A percentile compares a stretch with the other conserved stretches of the same genome.
Evolutionary conservation across 2,113 vertebrate species (phyloP).

Genomic region (Corythoichthys intestinalis): DNA sequence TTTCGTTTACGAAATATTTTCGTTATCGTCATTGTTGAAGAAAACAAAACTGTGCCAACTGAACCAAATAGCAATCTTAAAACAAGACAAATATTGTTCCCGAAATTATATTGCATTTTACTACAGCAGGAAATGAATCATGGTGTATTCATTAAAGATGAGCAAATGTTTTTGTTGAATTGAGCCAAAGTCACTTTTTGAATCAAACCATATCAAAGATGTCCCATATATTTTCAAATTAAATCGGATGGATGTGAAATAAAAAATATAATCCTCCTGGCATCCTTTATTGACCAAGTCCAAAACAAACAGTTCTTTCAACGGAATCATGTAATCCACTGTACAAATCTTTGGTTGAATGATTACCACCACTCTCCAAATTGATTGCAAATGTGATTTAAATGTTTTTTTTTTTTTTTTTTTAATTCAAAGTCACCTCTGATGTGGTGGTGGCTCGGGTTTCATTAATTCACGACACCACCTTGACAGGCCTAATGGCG

Average conservation of each 20-base stretch:
- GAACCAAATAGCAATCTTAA: no score
- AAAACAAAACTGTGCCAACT: no score
- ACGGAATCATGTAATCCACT: not conserved
- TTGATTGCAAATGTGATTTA: constrained; percentile 35
- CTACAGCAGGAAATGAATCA: no score
- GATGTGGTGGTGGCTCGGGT: constrained; percentile 38
- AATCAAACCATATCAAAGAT: not conserved
- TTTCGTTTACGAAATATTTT: no score
- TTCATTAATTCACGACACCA: constrained; percentile 55
- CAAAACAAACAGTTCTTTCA: not conserved
- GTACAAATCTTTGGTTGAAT: constrained; percentile 28
- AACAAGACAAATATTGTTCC: no score
- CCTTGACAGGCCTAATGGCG: constrained; percentile 54
- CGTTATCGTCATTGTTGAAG: no score
- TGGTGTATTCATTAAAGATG: no score
- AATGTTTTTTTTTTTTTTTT: constrained; percentile 18
- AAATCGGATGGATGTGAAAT: not conserved
- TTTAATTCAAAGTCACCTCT: constrained; percentile 60
- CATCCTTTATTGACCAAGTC: not conserved
- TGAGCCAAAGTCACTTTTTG: no score
- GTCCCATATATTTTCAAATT: not conserved
- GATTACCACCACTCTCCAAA: constrained; percentile 27
- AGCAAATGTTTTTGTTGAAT: no score
- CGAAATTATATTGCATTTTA: no score
- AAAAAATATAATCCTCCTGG: not conserved